Evolutionary conservation across 1,140 invertebrate genomes (phyloP).

Genomic region (Hylyphantes graminicola): DNA sequence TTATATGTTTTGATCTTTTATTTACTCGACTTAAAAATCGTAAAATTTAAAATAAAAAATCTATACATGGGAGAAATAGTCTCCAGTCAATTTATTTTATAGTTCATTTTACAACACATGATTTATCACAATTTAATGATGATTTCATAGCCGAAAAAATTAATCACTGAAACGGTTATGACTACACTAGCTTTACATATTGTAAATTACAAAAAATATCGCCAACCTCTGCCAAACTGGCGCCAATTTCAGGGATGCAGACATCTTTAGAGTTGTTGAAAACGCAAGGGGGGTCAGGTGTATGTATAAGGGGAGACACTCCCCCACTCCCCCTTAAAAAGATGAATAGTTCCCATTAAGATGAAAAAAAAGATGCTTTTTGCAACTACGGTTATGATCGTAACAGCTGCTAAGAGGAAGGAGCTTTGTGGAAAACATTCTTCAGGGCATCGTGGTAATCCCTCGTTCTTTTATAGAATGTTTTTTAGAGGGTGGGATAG

Average conservation of each 20-base stretch:
- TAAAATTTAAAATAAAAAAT: too few relatives aligned
- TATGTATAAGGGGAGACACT: neutral
- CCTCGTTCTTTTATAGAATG: constrained; percentile 9
- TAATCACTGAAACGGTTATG: too few relatives aligned
- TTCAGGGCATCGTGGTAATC: neutral
- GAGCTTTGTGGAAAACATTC: constrained; percentile 15
- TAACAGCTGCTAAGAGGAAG: constrained; percentile 40
- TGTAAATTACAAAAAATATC: too few relatives aligned
- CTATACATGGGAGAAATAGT: too few relatives aligned
- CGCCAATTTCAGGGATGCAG: neutral
- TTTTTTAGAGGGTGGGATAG: neutral
- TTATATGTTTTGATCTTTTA: too few relatives aligned
- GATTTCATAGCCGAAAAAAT: too few relatives aligned
- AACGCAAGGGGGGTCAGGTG: constrained; percentile 54
- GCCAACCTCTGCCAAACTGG: constrained; percentile 9
- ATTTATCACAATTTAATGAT: too few relatives aligned
- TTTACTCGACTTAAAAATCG: too few relatives aligned
- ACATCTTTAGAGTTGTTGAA: constrained; percentile 24
- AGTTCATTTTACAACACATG: too few relatives aligned
- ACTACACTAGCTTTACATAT: too few relatives aligned
- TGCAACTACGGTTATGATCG: constrained; percentile 6
- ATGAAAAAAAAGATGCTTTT: constrained; percentile 53
- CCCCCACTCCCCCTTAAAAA: neutral
- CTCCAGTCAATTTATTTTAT: too few relatives aligned
- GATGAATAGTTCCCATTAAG: constrained; percentile 59